A percentile compares a stretch with the other conserved stretches of the same genome.
Conservation (phyloP, 2,888 invertebrate species). For the Temnothorax rugatulus region DNA sequence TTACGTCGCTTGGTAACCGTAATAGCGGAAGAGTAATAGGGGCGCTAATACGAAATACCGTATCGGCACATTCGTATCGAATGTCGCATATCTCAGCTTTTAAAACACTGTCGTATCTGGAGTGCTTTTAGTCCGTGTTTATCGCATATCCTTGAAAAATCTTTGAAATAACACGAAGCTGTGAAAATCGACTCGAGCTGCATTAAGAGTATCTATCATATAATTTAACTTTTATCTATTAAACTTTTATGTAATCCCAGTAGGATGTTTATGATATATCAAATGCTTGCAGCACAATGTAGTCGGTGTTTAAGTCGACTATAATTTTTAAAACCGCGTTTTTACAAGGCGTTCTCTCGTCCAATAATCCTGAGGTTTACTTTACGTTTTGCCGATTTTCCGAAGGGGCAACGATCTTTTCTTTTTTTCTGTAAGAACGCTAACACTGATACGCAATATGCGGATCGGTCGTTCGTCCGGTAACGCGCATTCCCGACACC, state of each 20-base stretch:
- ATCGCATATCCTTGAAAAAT: not conserved
- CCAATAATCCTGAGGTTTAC: not conserved
- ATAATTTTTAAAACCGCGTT: not conserved
- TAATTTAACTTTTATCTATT: slow-evolving; percentile 6
- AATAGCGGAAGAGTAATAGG: slow-evolving; percentile 48
- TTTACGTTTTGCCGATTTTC: not conserved
- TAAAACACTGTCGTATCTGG: not conserved
- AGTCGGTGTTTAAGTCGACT: not conserved
- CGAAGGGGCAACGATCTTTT: slow-evolving; percentile 13
- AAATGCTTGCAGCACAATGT: not conserved
- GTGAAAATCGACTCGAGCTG: not conserved
- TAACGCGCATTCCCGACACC: slow-evolving; percentile 76
- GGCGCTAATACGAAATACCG: slow-evolving; percentile 47
- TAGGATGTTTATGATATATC: not conserved
- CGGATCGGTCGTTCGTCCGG: slow-evolving; percentile 59
- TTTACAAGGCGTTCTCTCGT: not conserved
- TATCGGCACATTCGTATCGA: slow-evolving; percentile 22
- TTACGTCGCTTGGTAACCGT: slow-evolving; percentile 42
- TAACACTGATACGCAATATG: slow-evolving; percentile 50
- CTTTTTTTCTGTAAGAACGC: slow-evolving; percentile 35
- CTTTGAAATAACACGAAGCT: no score
- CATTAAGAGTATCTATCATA: not conserved
- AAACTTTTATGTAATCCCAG: not conserved
- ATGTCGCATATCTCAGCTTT: slow-evolving; percentile 9
- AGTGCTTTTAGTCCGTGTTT: not conserved